Percentiles rank a stretch among this genome's conserved stretches.
These are phyloP conservation scores for Fabriciana adippe DNA, from an alignment of 2,888 invertebrate species.

Conservation along the genomic window DNA sequence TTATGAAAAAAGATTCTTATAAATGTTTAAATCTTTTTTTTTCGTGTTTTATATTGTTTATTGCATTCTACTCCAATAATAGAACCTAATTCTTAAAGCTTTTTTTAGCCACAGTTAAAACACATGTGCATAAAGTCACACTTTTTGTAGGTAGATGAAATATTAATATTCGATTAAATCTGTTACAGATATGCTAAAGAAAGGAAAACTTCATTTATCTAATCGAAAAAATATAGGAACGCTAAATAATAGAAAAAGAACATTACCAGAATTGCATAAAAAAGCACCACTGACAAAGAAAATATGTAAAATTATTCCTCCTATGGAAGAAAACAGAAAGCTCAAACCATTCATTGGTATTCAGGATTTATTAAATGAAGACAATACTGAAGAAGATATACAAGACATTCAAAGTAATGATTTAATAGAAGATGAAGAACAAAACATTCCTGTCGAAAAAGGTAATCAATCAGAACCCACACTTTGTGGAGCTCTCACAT, in stretches of 20 bases:
- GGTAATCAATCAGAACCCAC: constrained; percentile 45
- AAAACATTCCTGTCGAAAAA: constrained; percentile 32
- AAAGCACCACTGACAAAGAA: constrained; percentile 29
- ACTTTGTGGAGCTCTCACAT: constrained; percentile 80
- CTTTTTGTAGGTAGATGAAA: too few species aligned
- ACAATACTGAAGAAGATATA: constrained; percentile 46
- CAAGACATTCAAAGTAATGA: constrained; percentile 40
- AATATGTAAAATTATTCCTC: constrained; percentile 45
- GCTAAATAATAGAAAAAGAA: constrained; percentile 26
- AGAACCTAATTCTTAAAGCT: too few species aligned
- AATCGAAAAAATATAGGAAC: constrained; percentile 46
- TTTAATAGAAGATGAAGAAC: constrained; percentile 68
- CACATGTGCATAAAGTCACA: too few species aligned
- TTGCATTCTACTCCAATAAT: too few species aligned
- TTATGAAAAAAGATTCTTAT: too few species aligned
- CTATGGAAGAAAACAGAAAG: constrained; percentile 52
- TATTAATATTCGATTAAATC: not conserved
- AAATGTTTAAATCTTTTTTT: too few species aligned
- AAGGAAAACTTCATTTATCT: constrained; percentile 45
- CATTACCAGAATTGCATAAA: constrained; percentile 13
- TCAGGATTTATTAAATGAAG: constrained; percentile 56
- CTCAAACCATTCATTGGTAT: constrained; percentile 78
- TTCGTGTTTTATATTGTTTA: too few species aligned
- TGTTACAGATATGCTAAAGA: constrained; percentile 13
- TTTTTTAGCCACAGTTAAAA: too few species aligned